Evolutionary conservation across 1,140 invertebrate species (phyloP).

Genomic region (Drosophila hydei): DNA sequence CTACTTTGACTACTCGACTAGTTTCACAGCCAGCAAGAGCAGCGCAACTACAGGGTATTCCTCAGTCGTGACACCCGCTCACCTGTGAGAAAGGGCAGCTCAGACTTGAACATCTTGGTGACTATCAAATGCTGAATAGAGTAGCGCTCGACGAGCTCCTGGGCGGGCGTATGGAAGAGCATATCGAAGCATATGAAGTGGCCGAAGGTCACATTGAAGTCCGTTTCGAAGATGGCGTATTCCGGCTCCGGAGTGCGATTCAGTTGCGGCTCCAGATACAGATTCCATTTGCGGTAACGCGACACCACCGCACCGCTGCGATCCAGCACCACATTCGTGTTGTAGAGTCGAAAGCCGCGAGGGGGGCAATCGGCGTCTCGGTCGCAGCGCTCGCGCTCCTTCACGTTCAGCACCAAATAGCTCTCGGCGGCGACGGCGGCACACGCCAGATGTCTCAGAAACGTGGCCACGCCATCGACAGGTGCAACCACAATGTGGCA

Average conservation of each 20-base stretch:
- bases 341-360: conserved; percentile 86
- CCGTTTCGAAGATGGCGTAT: conserved; percentile 88
- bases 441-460: conserved; percentile 64
- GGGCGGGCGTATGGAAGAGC: conserved; percentile 87
- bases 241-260: conserved; percentile 78
- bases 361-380: conserved; percentile 31
- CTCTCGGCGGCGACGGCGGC: conserved; percentile 47
- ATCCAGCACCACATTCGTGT: conserved; percentile 90
- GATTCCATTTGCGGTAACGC: conserved; percentile 91
- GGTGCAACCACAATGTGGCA: conserved; percentile 13
- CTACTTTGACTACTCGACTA: too few species aligned
- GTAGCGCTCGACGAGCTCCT: conserved; percentile 59
- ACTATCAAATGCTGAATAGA: conserved; percentile 88
- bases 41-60: background rate
- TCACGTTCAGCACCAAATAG: conserved; percentile 90
- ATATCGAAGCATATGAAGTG: conserved; percentile 92
- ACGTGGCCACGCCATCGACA: conserved; percentile 34
- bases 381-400: conserved; percentile 86
- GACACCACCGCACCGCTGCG: conserved; percentile 85
- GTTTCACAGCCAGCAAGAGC: too few species aligned
- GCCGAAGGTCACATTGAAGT: conserved; percentile 93
- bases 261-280: conserved; percentile 84
- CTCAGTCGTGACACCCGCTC: conserved; percentile 11
- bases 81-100: conserved; percentile 89
- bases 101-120: conserved; percentile 89